These are phyloP conservation scores for Perca schrenkii DNA, from an alignment of 2,113 vertebrate genomes.

Conservation along the genomic window DNA sequence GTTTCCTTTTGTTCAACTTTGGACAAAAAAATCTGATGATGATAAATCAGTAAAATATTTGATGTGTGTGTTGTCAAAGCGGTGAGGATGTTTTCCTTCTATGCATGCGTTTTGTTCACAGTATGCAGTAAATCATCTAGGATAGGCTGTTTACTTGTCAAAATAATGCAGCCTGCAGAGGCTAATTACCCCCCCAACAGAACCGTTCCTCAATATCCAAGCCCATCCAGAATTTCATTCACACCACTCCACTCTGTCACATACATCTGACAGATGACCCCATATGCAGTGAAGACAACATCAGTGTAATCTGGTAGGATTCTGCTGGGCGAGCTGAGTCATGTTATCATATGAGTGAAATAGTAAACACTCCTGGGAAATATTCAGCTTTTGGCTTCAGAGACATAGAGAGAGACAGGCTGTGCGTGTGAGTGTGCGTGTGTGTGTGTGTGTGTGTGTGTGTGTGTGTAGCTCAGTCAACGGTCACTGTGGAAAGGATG, in stretches of 20 bases:
- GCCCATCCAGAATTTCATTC: neutral
- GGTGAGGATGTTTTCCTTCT: neutral
- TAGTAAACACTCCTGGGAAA: constrained; percentile 7
- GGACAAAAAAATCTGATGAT: neutral
- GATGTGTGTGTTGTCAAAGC: too few relatives aligned
- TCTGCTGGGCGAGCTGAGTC: neutral
- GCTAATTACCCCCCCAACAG: neutral
- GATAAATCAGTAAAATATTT: too few relatives aligned
- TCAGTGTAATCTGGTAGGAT: neutral
- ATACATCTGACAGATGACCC: constrained; percentile 2
- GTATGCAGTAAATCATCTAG: neutral
- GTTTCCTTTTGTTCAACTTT: neutral
- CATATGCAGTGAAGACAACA: neutral
- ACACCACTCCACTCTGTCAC: neutral
- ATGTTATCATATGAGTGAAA: constrained; percentile 1
- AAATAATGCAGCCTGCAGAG: neutral
- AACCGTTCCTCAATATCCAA: neutral
- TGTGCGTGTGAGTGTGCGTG: neutral
- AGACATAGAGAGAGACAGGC: neutral
- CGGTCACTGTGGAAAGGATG: neutral
- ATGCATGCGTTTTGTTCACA: neutral
- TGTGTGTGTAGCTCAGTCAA: neutral
- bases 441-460: neutral
- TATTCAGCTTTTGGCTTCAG: neutral
- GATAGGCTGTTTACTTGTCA: neutral